Conservation (phyloP, 2,888 invertebrate species). For the Gastracanthus pulcherrimus region DNA sequence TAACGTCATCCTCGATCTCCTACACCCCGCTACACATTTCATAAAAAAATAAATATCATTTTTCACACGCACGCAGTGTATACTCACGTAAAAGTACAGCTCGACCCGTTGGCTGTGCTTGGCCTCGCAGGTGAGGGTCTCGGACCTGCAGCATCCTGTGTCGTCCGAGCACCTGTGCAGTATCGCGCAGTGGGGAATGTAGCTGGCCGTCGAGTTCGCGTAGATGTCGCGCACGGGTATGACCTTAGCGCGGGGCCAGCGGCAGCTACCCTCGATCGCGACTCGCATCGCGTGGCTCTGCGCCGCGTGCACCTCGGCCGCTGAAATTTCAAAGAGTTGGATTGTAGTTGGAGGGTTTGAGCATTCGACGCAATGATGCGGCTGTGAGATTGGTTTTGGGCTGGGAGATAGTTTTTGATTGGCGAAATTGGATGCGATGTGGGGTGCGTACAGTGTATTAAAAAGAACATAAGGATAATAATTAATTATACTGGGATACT, state of each 20-base stretch:
- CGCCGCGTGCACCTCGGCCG: slow-evolving; percentile 70
- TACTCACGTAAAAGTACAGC: slow-evolving; percentile 90
- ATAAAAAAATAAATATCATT: background rate
- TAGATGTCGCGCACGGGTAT: slow-evolving; percentile 86
- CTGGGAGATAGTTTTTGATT: too few relatives aligned
- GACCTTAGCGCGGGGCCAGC: slow-evolving; percentile 86
- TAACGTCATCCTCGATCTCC: too few relatives aligned
- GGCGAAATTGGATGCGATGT: too few relatives aligned
- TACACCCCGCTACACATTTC: too few relatives aligned
- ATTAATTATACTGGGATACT: too few relatives aligned
- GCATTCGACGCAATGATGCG: too few relatives aligned
- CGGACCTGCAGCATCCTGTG: slow-evolving; percentile 90
- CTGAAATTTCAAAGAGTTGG: slow-evolving; percentile 60
- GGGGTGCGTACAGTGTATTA: too few relatives aligned
- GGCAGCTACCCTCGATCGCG: slow-evolving; percentile 81
- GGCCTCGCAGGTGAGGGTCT: slow-evolving; percentile 87
- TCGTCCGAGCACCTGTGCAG: slow-evolving; percentile 92
- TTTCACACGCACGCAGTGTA: slow-evolving; percentile 17
- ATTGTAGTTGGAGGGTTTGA: background rate
- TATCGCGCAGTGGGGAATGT: slow-evolving; percentile 91
- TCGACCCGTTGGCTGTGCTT: slow-evolving; percentile 85
- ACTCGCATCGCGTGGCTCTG: slow-evolving; percentile 77
- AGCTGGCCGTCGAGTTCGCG: slow-evolving; percentile 85
- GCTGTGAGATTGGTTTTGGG: too few relatives aligned
- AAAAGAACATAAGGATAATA: too few relatives aligned